phyloP scores from a whole-genome alignment of 2,797 vertebrate species.

The Cryptoblepharus egeriae region DNA sequence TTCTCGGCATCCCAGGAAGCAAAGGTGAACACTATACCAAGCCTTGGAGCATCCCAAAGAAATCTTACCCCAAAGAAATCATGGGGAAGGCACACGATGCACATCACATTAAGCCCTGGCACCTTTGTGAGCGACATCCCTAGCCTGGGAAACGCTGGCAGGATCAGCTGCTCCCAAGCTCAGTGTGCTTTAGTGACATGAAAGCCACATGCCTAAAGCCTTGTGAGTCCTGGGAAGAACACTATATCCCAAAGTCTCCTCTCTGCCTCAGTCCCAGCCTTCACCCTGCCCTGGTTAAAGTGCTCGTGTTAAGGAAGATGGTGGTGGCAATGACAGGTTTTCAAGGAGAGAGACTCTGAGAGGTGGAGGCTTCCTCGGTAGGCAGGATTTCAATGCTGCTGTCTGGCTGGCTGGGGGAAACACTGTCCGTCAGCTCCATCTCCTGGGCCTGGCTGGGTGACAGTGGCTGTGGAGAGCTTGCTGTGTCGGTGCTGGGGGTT shows the following conservation, averaged over 20 bases:
- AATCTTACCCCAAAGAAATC: background rate
- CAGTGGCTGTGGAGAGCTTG: slow-evolving; percentile 59
- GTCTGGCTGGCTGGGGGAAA: slow-evolving; percentile 70
- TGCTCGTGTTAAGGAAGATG: slow-evolving; percentile 35
- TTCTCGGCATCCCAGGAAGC: background rate
- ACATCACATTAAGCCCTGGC: background rate
- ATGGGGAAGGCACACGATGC: background rate
- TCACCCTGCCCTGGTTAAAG: slow-evolving; percentile 34
- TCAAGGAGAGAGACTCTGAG: slow-evolving; percentile 51
- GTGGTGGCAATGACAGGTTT: background rate
- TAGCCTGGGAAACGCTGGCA: background rate
- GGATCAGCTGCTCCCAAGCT: background rate
- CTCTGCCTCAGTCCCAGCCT: background rate
- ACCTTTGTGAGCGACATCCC: background rate
- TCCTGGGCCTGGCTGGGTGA: slow-evolving; percentile 61
- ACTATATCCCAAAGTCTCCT: background rate
- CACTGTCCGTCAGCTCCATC: slow-evolving; percentile 59
- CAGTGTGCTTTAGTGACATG: background rate
- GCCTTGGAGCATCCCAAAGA: background rate
- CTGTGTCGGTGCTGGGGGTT: slow-evolving; percentile 64
- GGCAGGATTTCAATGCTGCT: slow-evolving; percentile 73
- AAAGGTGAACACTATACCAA: background rate
- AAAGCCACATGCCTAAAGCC: background rate
- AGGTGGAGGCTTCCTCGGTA: slow-evolving; percentile 61
- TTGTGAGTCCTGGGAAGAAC: background rate